Conservation (phyloP, 2,113 vertebrate species). For the Varanus salvator region DNA sequence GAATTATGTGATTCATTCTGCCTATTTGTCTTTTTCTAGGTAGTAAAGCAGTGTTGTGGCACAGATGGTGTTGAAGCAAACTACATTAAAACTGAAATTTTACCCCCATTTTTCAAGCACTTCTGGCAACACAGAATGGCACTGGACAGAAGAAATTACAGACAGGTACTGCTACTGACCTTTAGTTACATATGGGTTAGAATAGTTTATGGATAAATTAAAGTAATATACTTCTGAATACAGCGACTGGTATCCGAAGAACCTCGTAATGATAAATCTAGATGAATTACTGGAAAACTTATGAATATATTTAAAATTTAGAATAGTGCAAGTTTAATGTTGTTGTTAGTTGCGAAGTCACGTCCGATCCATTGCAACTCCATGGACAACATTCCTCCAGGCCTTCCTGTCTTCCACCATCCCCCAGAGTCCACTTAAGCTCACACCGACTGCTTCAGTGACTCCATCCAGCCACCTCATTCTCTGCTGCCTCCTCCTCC, state of each 20-base stretch:
- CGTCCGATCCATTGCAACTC: too few species aligned
- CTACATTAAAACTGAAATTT: slow-evolving; percentile 99
- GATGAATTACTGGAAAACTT: neutral
- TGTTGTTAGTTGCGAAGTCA: too few species aligned
- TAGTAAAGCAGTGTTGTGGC: slow-evolving; percentile 98
- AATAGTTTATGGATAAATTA: neutral
- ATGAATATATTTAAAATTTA: neutral
- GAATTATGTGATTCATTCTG: neutral
- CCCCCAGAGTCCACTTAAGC: too few species aligned
- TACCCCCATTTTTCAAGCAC: slow-evolving; percentile 99
- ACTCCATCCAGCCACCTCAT: too few species aligned
- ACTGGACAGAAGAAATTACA: slow-evolving; percentile 96
- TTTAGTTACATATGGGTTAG: neutral
- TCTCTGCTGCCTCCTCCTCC: too few species aligned
- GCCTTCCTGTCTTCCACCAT: too few species aligned
- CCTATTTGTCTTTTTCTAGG: slow-evolving; percentile 76
- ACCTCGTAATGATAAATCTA: neutral
- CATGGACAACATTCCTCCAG: too few species aligned
- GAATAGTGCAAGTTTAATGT: too few species aligned
- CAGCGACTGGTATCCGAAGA: neutral
- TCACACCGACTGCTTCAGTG: too few species aligned
- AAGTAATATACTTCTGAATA: neutral
- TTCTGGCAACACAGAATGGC: slow-evolving; percentile 99
- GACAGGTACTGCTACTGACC: slow-evolving; percentile 85
- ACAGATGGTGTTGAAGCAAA: slow-evolving; percentile 99